Base-by-base conservation (phyloP, 2,888 invertebrate species). In the Epinotia ramella region DNA sequence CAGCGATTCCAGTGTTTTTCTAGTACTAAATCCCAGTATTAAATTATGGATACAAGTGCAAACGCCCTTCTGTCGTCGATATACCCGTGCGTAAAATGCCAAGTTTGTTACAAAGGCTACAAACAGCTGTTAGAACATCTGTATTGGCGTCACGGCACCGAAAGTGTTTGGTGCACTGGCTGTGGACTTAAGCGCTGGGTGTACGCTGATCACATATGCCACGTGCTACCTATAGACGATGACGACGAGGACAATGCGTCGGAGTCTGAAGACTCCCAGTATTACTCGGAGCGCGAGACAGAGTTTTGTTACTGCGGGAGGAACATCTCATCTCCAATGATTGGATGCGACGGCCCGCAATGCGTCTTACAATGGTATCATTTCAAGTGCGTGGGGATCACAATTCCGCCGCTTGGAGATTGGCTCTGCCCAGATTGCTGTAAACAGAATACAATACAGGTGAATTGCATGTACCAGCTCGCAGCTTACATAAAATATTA, bases 91-190 rank as follows among this genome's bases (percentile, higher is more conserved):
- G 87, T 86, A 20, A 81, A 83, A 56, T 92, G 92, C 70, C 78
- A 80, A 5, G 84, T 88, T 83, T 80, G 82, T 60, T 92, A 89
- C 79, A 79, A 80, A 6, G 84, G 87, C 33, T 91, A 91, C 78
- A 87, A 88, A 74, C 83, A 80, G 44, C 82, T 93, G 53, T 76
- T 92, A 4, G 89, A 88, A 76, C 92, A 93, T 79, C 79, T 93
- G 33, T 92, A 87, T 78, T 92, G 91, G 91, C 84, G 88, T 7
- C 92, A 92, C 76, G 92, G 91, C 6, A 92, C 91, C 0, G 90
- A 91, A 78, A 91, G 90, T 70, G 64, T 78, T 9, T 81, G 78
- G 79, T 93, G 92, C 79, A 81, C 81, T 11, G 76, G 80, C 62
- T 92, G 92, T 40, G 80, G 82, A 0, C 53, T 90, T 56, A 89